Base-by-base conservation (phyloP, 2,888 invertebrate species). In the Hypercompe scribonia region DNA sequence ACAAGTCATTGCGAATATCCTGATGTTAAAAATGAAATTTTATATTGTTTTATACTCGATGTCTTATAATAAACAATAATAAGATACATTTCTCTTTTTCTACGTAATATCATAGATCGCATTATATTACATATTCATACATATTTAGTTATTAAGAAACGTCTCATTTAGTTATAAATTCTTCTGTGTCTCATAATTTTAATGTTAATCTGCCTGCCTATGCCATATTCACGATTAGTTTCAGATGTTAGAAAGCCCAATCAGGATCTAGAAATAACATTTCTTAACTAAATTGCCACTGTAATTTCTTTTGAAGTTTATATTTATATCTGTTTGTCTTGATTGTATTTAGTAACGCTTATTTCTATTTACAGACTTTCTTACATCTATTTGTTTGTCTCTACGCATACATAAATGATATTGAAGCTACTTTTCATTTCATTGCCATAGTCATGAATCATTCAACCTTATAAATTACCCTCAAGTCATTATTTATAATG, bases 381-480 rank as follows among this genome's bases (percentile, higher is more conserved):
- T 8, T 13, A 13, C 54, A 13, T 0, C 28, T 28, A 13, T 54
- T 63, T 21, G 33, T 63, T 63, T 63, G 7, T 33, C 63, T 33
- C 15, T 15, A 33, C 33, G n/a, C n/a, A 54, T 54, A n/a, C 11
- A 13, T 54, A 54, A 54, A 28, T 24, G 28, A 3, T 54, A 28
- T 28, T 24, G 54, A 54, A 28, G 58, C 31, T 61, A 31, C 31
- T 61, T 61, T 61, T 33, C 13, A 18, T 24, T 72, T 75, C 77
- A 68, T 68, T 76, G 74, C 70, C 67, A 78, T 36, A 31, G 42
- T 50, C 50, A 66, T 65, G 34, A 70, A 36, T 67, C 65, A 66
- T 65, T 65, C 42, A 71, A 78, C 71, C 65, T 68, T 65, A 36
- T 76, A 81, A 74, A 77, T 77, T 73, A 70, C 63, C 64, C 50